A percentile compares a stretch with the other conserved stretches of the same genome.
These are phyloP conservation scores for Enteromius thamalakanensis DNA, from an alignment of 2,797 vertebrate species.

Conservation along the genomic window DNA sequence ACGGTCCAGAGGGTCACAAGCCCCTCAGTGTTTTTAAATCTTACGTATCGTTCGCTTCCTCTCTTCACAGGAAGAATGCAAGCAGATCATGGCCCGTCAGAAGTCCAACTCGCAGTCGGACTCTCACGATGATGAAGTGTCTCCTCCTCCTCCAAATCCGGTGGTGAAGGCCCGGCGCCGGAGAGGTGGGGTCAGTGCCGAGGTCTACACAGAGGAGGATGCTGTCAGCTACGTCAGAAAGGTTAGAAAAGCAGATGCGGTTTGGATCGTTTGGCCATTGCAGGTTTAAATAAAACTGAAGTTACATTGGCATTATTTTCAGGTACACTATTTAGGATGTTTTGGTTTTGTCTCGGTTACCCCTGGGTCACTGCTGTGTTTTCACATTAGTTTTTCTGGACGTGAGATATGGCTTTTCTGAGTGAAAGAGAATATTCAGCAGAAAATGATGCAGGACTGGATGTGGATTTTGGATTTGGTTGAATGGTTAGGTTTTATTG, in stretches of 20 bases:
- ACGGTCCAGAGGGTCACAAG: background rate
- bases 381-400: background rate
- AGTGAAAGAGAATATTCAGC: background rate
- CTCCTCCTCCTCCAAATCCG: slow-evolving; percentile 90
- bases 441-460: background rate
- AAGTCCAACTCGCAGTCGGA: slow-evolving; percentile 95
- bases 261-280: slow-evolving; percentile 9
- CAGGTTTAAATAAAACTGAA: background rate
- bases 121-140: slow-evolving; percentile 92
- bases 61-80: slow-evolving; percentile 90
- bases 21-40: background rate
- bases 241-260: slow-evolving; percentile 72
- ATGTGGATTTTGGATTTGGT: background rate
- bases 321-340: background rate
- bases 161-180: slow-evolving; percentile 90
- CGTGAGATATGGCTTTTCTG: background rate
- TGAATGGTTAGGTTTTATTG: background rate
- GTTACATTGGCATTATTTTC: background rate
- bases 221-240: slow-evolving; percentile 97
- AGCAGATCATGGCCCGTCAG: slow-evolving; percentile 92
- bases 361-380: background rate
- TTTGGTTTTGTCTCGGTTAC: background rate
- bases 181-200: slow-evolving; percentile 92
- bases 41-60: slow-evolving; percentile 49
- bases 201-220: slow-evolving; percentile 98